Percentiles rank a stretch among this genome's conserved stretches.
phyloP scores from a whole-genome alignment of 2,113 vertebrate species.

The Microtus oregoni region DNA sequence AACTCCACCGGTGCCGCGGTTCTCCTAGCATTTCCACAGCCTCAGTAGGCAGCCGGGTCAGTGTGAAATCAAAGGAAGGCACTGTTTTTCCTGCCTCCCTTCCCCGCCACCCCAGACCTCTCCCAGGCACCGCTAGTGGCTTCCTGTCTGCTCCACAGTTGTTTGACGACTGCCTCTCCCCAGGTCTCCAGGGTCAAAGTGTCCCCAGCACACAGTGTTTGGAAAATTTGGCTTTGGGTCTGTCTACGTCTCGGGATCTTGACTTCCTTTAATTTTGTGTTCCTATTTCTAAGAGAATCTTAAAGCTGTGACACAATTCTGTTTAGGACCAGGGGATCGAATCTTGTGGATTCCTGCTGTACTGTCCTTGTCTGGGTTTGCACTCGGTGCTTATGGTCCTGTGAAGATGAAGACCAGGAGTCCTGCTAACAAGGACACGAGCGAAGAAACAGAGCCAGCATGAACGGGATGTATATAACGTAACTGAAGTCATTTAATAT shows the following conservation, averaged over 20 bases:
- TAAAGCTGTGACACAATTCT: background rate
- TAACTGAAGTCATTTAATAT: background rate
- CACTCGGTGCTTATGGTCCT: background rate
- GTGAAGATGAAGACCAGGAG: background rate
- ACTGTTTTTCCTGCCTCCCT: background rate
- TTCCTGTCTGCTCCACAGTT: background rate
- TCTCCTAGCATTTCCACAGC: constrained; percentile 70
- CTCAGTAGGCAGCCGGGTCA: constrained; percentile 23
- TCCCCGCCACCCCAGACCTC: background rate
- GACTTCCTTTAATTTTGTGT: constrained; percentile 9
- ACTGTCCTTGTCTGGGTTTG: background rate
- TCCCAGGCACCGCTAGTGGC: background rate
- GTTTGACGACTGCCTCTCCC: background rate
- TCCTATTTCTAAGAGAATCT: background rate
- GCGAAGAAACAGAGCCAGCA: background rate
- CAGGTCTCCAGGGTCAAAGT: background rate
- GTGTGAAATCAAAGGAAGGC: constrained; percentile 29
- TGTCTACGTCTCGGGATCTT: background rate
- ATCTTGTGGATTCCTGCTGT: background rate
- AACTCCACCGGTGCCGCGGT: constrained; percentile 62
- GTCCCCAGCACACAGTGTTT: background rate
- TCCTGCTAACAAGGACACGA: background rate
- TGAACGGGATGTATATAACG: background rate
- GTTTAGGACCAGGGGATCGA: background rate
- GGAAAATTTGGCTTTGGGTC: background rate